Percentiles rank a stretch among this genome's conserved stretches.
phyloP scores from a whole-genome alignment of 2,888 invertebrate genomes.

The Griposia aprilina region DNA sequence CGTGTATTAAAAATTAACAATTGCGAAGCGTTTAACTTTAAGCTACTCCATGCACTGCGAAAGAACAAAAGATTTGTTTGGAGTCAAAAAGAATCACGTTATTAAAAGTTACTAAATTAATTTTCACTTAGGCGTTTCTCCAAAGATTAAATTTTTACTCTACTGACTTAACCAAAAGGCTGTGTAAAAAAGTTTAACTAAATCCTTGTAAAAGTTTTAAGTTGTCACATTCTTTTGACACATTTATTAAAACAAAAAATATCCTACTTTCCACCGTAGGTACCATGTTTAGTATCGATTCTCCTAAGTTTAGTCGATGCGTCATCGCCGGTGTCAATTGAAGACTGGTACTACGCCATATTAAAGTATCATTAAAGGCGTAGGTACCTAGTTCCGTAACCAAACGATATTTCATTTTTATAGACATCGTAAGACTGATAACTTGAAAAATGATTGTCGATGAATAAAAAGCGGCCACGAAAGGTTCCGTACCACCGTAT shows the following conservation, averaged over 20 bases:
- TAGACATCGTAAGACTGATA: constrained; percentile 50
- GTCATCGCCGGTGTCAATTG: constrained; percentile 75
- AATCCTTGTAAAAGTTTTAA: not conserved
- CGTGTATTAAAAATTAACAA: constrained; percentile 8
- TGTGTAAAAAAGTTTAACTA: not conserved
- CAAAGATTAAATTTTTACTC: not conserved
- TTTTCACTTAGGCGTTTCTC: not conserved
- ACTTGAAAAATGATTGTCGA: constrained; percentile 44
- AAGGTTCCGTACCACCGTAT: too few species aligned
- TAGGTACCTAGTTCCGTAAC: constrained; percentile 36
- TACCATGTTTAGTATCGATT: constrained; percentile 71
- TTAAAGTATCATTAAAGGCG: constrained; percentile 44
- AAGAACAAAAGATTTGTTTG: not conserved
- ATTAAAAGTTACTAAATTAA: not conserved
- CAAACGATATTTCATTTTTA: constrained; percentile 63
- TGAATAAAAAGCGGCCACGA: constrained; percentile 34
- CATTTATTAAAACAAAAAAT: not conserved
- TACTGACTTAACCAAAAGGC: not conserved
- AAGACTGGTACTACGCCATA: constrained; percentile 72
- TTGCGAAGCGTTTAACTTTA: not conserved
- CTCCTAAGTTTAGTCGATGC: constrained; percentile 70
- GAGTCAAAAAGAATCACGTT: not conserved
- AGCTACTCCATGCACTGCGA: not conserved
- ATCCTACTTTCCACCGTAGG: constrained; percentile 12
- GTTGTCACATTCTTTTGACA: constrained; percentile 5